These are phyloP conservation scores for Rhadinocentrus ornatus DNA, from an alignment of 2,797 vertebrate genomes.

Conservation along the genomic window DNA sequence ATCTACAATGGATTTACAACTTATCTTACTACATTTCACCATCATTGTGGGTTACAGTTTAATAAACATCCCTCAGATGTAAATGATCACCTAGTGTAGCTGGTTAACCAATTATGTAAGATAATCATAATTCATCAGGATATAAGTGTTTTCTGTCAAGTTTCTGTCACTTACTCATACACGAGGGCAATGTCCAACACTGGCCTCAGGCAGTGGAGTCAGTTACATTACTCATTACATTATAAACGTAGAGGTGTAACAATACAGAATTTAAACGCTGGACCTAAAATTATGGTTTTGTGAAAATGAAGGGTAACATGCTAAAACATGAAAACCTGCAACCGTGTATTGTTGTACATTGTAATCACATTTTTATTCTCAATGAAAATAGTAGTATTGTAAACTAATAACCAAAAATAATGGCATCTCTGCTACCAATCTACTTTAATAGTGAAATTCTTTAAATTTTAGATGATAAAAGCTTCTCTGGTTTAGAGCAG, in stretches of 20 bases:
- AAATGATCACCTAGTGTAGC: neutral
- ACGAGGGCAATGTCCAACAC: neutral
- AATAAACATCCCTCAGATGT: neutral
- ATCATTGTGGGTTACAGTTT: neutral
- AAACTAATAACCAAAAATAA: neutral
- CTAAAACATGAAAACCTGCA: no score
- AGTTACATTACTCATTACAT: neutral
- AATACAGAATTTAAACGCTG: neutral
- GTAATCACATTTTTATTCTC: no score
- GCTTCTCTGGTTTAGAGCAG: no score
- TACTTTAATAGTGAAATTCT: no score
- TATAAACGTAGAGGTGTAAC: neutral
- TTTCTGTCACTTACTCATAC: neutral
- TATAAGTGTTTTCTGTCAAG: conserved; percentile 1
- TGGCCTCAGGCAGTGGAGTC: neutral
- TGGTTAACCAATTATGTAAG: neutral
- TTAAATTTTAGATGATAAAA: no score
- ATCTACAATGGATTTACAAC: neutral
- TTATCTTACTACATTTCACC: neutral
- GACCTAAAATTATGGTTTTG: neutral
- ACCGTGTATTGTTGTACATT: no score
- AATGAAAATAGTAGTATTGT: neutral
- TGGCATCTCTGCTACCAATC: no score
- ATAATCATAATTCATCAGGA: neutral
- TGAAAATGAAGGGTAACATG: neutral